Percentiles rank a stretch among this genome's conserved stretches.
Conservation (phyloP, 2,888 invertebrate species). For the Drosophila lacicola region DNA sequence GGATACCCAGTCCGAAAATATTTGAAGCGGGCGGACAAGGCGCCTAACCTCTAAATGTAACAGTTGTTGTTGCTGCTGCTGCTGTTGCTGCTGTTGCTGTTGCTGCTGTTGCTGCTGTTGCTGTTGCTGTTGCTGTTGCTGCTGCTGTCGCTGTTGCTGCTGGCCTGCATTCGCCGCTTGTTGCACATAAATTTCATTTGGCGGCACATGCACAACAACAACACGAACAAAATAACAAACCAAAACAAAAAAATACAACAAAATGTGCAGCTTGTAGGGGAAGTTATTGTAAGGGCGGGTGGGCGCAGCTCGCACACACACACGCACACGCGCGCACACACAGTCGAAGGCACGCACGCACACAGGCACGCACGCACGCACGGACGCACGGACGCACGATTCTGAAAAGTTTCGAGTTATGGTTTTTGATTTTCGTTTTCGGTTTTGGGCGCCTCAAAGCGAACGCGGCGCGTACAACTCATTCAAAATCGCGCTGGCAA, state of each 20-base stretch:
- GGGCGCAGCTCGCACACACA: slow-evolving; percentile 11
- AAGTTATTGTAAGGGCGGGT: slow-evolving; percentile 1
- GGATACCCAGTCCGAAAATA: slow-evolving; percentile 44
- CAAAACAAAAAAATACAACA: slow-evolving; percentile 16
- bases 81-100: background rate
- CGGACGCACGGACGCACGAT: slow-evolving; percentile 14
- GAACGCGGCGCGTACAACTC: slow-evolving; percentile 78
- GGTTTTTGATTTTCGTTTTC: slow-evolving; percentile 20
- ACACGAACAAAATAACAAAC: slow-evolving; percentile 18
- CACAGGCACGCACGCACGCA: background rate
- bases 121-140: slow-evolving; percentile 2
- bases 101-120: slow-evolving; percentile 30
- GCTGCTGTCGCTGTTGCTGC: slow-evolving; percentile 15
- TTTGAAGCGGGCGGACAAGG: slow-evolving; percentile 51
- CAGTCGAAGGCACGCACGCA: background rate
- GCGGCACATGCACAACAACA: slow-evolving; percentile 35
- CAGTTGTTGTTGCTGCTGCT: slow-evolving; percentile 14
- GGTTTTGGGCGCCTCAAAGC: slow-evolving; percentile 36
- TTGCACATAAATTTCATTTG: slow-evolving; percentile 69
- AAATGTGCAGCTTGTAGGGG: slow-evolving; percentile 6
- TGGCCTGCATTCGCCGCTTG: slow-evolving; percentile 72
- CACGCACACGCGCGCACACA: slow-evolving; percentile 4
- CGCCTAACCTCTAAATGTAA: slow-evolving; percentile 41
- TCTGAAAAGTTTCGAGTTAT: slow-evolving; percentile 15
- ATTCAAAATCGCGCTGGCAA: slow-evolving; percentile 85